Conservation (phyloP, 2,888 invertebrate genomes). For the Spisula solida region DNA sequence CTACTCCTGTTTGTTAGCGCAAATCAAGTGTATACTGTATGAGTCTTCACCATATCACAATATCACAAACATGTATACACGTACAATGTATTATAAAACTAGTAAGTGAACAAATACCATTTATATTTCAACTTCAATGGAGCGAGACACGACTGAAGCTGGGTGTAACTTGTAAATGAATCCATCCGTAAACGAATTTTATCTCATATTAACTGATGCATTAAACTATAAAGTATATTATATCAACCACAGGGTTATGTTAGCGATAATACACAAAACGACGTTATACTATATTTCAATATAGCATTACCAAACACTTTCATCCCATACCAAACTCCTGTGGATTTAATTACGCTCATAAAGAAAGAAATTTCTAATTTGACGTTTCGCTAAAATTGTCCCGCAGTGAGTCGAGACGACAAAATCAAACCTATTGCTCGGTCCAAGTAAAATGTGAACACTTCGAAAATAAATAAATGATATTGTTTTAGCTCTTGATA, state of each 20-base stretch:
- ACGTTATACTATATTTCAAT: not conserved
- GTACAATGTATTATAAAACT: not conserved
- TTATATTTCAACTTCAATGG: slow-evolving; percentile 8
- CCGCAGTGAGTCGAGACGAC: not conserved
- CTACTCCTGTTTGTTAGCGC: no score
- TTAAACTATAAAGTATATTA: not conserved
- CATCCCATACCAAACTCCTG: not conserved
- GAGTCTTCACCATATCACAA: no score
- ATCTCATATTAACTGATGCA: not conserved
- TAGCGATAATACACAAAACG: not conserved
- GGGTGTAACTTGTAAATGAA: slow-evolving; percentile 32
- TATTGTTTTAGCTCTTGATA: not conserved
- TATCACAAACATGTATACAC: no score
- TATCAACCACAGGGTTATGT: not conserved
- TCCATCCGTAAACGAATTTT: slow-evolving; percentile 8
- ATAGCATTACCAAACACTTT: not conserved
- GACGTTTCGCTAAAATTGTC: not conserved
- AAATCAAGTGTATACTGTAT: no score
- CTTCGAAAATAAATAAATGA: slow-evolving; percentile 14
- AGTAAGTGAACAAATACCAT: not conserved
- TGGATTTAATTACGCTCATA: not conserved
- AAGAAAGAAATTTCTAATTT: not conserved
- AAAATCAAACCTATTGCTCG: not conserved
- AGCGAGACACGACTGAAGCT: slow-evolving; percentile 15
- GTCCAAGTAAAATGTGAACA: not conserved